These are phyloP conservation scores for Athene noctua DNA, from an alignment of 2,113 vertebrate genomes.

Conservation along the genomic window DNA sequence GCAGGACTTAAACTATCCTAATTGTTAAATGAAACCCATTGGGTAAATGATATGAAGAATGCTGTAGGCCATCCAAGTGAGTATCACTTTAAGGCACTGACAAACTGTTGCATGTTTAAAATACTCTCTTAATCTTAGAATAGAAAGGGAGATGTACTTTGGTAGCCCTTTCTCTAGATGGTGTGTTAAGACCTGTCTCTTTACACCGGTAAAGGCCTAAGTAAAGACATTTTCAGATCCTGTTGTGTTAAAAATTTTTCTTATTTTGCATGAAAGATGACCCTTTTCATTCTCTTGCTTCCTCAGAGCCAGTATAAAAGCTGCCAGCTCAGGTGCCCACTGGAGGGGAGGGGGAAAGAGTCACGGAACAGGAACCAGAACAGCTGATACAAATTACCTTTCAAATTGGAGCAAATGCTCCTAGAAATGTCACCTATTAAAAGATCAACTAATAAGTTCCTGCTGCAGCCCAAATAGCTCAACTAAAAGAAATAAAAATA, in stretches of 20 bases:
- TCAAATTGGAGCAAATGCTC: conserved; percentile 57
- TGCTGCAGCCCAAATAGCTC: conserved; percentile 35
- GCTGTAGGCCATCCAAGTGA: not conserved
- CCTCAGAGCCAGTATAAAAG: not conserved
- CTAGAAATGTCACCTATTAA: conserved; percentile 61
- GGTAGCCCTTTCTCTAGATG: not conserved
- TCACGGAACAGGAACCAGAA: conserved; percentile 32
- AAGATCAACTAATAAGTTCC: conserved; percentile 60
- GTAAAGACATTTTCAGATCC: conserved; percentile 7
- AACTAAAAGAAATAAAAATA: not conserved
- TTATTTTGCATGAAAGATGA: not conserved
- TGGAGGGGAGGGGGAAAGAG: conserved; percentile 17
- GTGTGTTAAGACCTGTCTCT: not conserved
- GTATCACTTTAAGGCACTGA: not conserved
- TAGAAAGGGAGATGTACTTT: not conserved
- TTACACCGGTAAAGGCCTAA: not conserved
- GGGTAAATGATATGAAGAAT: not conserved
- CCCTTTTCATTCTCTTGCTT: not conserved
- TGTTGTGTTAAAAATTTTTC: conserved; percentile 19
- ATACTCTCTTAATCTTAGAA: not conserved
- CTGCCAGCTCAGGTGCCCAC: conserved; percentile 1
- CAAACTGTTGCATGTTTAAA: not conserved
- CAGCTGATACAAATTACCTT: conserved; percentile 50
- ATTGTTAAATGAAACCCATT: not conserved
- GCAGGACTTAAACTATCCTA: not conserved